A percentile compares a stretch with the other conserved stretches of the same genome.
phyloP scores from a whole-genome alignment of 2,888 invertebrate genomes.

The Euplagia quadripunctaria region DNA sequence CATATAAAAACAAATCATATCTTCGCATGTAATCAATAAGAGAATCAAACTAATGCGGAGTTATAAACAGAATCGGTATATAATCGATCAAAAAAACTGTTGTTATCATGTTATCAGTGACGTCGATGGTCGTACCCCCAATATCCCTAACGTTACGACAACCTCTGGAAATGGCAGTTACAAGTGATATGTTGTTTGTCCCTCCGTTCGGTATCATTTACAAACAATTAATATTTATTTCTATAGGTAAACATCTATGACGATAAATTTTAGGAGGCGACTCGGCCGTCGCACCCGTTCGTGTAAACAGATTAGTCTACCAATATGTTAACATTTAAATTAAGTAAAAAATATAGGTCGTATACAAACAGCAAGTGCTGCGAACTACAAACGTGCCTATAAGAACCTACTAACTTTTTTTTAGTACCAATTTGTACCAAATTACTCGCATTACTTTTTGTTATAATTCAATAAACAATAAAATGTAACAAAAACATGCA shows the following conservation, averaged over 20 bases:
- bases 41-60: too few relatives aligned
- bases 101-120: not conserved
- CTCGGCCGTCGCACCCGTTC: not conserved
- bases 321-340: not conserved
- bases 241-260: not conserved
- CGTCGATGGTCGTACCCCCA: not conserved
- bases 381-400: not conserved
- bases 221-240: not conserved
- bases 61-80: too few relatives aligned
- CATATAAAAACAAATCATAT: too few relatives aligned
- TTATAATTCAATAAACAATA: too few relatives aligned
- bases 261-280: not conserved
- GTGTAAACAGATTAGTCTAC: not conserved
- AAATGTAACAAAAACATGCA: too few relatives aligned
- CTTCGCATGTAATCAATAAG: too few relatives aligned
- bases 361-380: not conserved
- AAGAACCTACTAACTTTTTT: not conserved
- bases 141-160: not conserved
- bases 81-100: not conserved
- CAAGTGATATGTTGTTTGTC: not conserved
- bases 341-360: not conserved
- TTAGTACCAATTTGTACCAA: not conserved
- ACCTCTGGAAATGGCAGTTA: not conserved
- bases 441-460: too few relatives aligned
- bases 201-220: not conserved